These are phyloP conservation scores for Microcaecilia unicolor DNA, from an alignment of 2,797 vertebrate species.

Conservation along the genomic window DNA sequence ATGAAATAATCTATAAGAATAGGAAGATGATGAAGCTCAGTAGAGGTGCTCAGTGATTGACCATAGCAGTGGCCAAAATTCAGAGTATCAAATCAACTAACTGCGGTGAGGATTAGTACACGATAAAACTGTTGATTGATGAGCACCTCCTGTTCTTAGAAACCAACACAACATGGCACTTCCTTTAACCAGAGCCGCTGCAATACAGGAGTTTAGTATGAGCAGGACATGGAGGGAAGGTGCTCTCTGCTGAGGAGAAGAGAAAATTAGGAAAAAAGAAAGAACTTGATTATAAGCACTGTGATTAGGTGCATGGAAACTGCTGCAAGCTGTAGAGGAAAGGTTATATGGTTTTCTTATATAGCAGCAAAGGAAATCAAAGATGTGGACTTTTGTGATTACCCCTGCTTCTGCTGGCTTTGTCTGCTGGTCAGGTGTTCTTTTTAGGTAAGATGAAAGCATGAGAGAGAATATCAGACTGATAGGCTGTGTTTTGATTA, in stretches of 20 bases:
- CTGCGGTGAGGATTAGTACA: conserved; percentile 29
- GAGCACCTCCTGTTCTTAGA: conserved; percentile 35
- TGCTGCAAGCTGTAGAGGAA: conserved; percentile 1
- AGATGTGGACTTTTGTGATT: neutral
- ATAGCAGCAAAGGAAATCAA: neutral
- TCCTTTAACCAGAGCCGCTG: conserved; percentile 19
- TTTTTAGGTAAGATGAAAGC: too few species aligned
- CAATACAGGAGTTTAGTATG: conserved; percentile 17
- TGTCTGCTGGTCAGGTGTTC: too few species aligned
- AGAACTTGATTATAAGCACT: conserved; percentile 30
- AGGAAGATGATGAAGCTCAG: conserved; percentile 47
- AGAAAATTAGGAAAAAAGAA: conserved; percentile 26
- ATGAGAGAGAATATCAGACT: too few species aligned
- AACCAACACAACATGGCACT: conserved; percentile 25
- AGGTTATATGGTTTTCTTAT: neutral
- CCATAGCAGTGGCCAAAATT: conserved; percentile 44
- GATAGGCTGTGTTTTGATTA: too few species aligned
- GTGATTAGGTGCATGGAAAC: conserved; percentile 28
- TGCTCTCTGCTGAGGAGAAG: conserved; percentile 8
- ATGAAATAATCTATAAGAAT: conserved; percentile 41
- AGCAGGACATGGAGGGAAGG: conserved; percentile 16
- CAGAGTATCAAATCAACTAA: conserved; percentile 40
- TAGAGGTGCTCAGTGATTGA: conserved; percentile 44
- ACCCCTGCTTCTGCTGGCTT: too few species aligned
- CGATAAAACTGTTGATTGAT: conserved; percentile 41